A percentile compares a stretch with the other conserved stretches of the same genome.
Evolutionary conservation across 2,113 vertebrate species (phyloP).

Genomic region (Bostrychus sinensis): DNA sequence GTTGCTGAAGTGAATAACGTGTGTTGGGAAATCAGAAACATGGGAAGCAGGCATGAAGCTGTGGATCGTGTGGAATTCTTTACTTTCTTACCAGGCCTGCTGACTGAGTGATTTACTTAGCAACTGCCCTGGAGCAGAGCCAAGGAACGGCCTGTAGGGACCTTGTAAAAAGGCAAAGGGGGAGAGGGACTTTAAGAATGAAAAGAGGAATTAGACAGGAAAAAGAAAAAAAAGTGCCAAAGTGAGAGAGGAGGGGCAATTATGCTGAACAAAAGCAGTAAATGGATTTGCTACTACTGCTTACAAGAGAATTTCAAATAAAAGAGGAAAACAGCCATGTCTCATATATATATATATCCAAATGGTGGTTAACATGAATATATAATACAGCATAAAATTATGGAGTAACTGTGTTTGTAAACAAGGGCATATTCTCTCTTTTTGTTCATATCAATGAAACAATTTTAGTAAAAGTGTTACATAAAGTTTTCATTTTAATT

Average conservation of each 20-base stretch:
- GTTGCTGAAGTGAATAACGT: slow-evolving; percentile 6
- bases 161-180: slow-evolving; percentile 44
- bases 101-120: slow-evolving; percentile 78
- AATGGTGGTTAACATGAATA: no score
- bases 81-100: slow-evolving; percentile 64
- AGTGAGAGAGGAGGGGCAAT: slow-evolving; percentile 15
- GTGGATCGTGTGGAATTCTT: slow-evolving; percentile 74
- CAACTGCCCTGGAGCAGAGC: slow-evolving; percentile 76
- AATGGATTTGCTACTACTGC: slow-evolving; percentile 56
- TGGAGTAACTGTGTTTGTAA: no score
- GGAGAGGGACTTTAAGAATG: slow-evolving; percentile 52
- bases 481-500: no score
- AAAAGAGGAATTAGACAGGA: slow-evolving; percentile 34
- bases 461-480: no score
- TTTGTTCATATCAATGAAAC: no score
- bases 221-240: slow-evolving; percentile 13
- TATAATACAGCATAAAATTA: no score
- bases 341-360: slow-evolving; percentile 67
- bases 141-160: slow-evolving; percentile 69
- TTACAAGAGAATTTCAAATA: no score
- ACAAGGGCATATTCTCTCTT: no score
- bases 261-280: slow-evolving; percentile 50
- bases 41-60: slow-evolving; percentile 51
- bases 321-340: slow-evolving; percentile 77
- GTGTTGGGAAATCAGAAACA: slow-evolving; percentile 14